phyloP scores from a whole-genome alignment of 2,797 vertebrate species.

The Tenualosa thibaudeaui region DNA sequence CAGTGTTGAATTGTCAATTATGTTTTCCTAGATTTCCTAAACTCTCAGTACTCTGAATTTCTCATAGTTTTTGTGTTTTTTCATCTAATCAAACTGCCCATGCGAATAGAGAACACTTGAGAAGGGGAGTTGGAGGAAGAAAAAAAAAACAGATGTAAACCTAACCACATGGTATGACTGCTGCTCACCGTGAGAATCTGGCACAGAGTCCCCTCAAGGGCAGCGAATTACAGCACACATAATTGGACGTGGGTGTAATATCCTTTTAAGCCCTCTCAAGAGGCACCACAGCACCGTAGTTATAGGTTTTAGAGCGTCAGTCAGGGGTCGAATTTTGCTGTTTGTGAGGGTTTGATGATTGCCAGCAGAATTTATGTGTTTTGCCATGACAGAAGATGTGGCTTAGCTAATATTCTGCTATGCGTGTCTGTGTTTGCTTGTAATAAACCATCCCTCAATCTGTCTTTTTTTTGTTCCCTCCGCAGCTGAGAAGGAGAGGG shows the following conservation, averaged over 20 bases:
- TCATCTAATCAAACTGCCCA: background rate
- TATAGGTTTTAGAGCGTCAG: background rate
- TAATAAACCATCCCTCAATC: background rate
- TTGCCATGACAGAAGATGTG: background rate
- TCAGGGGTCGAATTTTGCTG: background rate
- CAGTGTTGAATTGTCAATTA: background rate
- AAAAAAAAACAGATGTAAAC: background rate
- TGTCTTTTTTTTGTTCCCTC: background rate
- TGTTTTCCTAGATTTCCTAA: background rate
- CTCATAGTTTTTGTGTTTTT: background rate
- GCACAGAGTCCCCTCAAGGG: background rate
- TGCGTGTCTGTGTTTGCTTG: background rate
- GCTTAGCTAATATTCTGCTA: background rate
- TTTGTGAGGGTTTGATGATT: background rate
- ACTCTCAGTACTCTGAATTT: background rate
- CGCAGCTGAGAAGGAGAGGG: background rate
- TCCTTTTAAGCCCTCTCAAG: background rate
- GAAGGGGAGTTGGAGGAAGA: background rate
- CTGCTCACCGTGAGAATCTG: background rate
- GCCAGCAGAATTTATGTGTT: background rate
- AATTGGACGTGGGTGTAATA: background rate
- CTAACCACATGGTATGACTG: slow-evolving; percentile 3
- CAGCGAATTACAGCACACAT: background rate
- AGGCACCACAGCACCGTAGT: background rate
- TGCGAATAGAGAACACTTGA: background rate